A percentile compares a stretch with the other conserved stretches of the same genome.
Evolutionary conservation across 2,797 vertebrate genomes (phyloP).

Genomic region (Hyperoplus lanceolatus): DNA sequence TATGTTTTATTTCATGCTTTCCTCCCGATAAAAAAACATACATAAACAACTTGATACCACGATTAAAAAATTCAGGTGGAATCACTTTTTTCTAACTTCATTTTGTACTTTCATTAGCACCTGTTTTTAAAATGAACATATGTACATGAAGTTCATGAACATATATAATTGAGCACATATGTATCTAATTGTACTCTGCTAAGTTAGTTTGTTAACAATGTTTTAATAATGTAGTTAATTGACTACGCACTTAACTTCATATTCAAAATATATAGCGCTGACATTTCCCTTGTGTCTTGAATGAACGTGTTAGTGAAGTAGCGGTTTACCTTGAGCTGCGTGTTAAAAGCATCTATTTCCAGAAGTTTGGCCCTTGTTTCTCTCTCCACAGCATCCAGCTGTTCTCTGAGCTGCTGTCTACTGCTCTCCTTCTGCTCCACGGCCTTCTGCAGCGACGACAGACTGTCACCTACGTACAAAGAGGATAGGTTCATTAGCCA

Average conservation of each 20-base stretch:
- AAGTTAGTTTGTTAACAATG: background rate
- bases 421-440: conserved; percentile 93
- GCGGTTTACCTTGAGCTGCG: conserved; percentile 93
- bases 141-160: no score
- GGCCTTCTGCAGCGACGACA: conserved; percentile 93
- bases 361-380: conserved; percentile 95
- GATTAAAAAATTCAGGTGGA: background rate
- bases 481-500: conserved; percentile 1
- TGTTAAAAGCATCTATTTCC: conserved; percentile 98
- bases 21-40: background rate
- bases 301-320: background rate
- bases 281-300: background rate
- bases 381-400: conserved; percentile 94
- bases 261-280: no score
- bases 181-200: background rate
- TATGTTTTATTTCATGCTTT: background rate
- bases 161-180: background rate
- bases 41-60: background rate
- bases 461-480: conserved; percentile 90
- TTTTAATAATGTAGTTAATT: background rate
- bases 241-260: background rate
- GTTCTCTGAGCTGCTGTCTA: conserved; percentile 93
- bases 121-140: no score
- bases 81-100: background rate
- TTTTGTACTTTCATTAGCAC: background rate